Evolutionary conservation across 1,140 invertebrate species (phyloP).

Genomic region (Pissodes strobi): DNA sequence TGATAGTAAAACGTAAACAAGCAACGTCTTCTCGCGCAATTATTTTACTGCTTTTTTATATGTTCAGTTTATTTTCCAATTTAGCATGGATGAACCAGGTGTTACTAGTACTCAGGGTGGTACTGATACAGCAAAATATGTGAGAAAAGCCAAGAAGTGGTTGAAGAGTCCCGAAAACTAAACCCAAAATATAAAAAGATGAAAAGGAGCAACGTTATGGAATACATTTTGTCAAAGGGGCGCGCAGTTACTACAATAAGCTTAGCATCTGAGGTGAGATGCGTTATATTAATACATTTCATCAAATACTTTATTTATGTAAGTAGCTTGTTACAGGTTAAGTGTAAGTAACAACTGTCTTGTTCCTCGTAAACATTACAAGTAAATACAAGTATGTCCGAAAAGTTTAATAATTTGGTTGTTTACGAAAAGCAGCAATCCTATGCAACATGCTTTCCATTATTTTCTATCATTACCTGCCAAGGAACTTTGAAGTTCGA

Average conservation of each 20-base stretch:
- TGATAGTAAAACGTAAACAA: not conserved
- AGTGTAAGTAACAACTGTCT: not conserved
- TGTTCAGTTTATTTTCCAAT: not conserved
- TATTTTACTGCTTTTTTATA: not conserved
- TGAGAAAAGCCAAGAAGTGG: not conserved
- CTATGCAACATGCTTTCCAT: not conserved
- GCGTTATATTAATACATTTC: not conserved
- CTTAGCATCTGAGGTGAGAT: not conserved
- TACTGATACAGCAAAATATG: too few relatives aligned
- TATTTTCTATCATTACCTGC: not conserved
- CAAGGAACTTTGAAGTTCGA: not conserved
- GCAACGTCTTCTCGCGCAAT: not conserved
- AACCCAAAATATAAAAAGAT: not conserved
- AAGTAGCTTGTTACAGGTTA: not conserved
- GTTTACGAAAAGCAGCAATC: not conserved
- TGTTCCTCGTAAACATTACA: not conserved
- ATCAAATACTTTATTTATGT: not conserved
- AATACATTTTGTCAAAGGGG: not conserved
- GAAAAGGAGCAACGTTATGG: not conserved
- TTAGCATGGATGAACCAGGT: not conserved
- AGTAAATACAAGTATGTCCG: not conserved
- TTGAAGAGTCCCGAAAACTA: not conserved
- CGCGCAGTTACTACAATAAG: not conserved
- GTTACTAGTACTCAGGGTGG: not conserved
- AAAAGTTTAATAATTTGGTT: not conserved